phyloP scores from a whole-genome alignment of 2,797 vertebrate genomes.

The Trematomus bernacchii region DNA sequence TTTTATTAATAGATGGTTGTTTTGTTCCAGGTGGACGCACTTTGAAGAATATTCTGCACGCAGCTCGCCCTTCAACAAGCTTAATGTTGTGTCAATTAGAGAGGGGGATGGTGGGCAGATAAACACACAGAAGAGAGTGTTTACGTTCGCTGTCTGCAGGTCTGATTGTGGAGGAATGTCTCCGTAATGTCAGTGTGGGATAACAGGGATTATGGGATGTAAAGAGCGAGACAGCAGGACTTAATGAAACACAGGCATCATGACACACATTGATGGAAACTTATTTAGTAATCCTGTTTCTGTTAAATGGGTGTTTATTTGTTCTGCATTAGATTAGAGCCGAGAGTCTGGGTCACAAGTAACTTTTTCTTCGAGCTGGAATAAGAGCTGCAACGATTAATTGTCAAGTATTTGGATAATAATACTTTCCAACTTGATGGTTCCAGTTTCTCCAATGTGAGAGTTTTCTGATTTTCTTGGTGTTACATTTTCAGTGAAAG shows the following conservation, averaged over 20 bases:
- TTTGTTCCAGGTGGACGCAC: not conserved
- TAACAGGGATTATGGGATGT: slow-evolving; percentile 33
- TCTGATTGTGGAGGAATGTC: slow-evolving; percentile 67
- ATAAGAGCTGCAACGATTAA: not conserved
- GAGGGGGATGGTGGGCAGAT: slow-evolving; percentile 3
- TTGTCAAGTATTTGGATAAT: too few relatives aligned
- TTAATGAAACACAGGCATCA: slow-evolving; percentile 7
- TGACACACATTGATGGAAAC: not conserved
- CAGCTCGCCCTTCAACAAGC: slow-evolving; percentile 16
- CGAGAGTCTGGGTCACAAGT: not conserved
- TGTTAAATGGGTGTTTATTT: not conserved
- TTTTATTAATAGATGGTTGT: not conserved
- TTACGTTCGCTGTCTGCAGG: slow-evolving; percentile 49
- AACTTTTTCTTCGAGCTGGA: not conserved
- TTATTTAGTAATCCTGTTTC: not conserved
- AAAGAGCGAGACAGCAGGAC: slow-evolving; percentile 6
- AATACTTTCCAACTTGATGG: too few relatives aligned
- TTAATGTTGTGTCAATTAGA: slow-evolving; percentile 40
- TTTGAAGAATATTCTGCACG: slow-evolving; percentile 39
- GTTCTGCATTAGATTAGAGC: not conserved
- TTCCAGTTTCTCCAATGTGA: too few relatives aligned
- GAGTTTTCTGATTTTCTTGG: too few relatives aligned
- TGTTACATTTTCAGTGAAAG: too few relatives aligned
- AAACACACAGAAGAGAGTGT: slow-evolving; percentile 47
- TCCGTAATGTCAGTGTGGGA: slow-evolving; percentile 30